Percentiles rank a stretch among this genome's conserved stretches.
phyloP scores from a whole-genome alignment of 2,888 invertebrate species.

The Hypsopygia costalis region DNA sequence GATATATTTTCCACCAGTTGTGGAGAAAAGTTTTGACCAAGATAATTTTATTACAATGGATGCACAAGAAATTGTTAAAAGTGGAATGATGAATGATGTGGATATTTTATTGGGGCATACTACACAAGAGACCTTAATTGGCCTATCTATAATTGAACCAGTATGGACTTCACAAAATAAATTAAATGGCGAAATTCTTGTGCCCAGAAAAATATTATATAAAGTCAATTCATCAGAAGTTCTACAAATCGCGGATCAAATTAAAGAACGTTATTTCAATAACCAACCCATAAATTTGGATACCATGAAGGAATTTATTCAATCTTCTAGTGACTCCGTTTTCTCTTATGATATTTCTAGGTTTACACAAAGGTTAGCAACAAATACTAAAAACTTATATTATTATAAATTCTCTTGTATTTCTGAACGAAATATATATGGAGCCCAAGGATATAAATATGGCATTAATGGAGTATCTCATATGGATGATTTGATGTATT shows the following conservation, averaged over 20 bases:
- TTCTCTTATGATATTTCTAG: slow-evolving; percentile 31
- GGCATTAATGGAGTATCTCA: slow-evolving; percentile 43
- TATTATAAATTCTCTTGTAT: slow-evolving; percentile 41
- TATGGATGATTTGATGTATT: slow-evolving; percentile 49
- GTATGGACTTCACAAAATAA: slow-evolving; percentile 22
- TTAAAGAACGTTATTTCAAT: no score
- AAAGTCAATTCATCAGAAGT: slow-evolving; percentile 24
- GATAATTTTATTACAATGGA: slow-evolving; percentile 38
- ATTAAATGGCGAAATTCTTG: slow-evolving; percentile 35
- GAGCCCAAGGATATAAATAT: slow-evolving; percentile 29
- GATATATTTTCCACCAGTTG: slow-evolving; percentile 42
- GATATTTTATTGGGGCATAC: slow-evolving; percentile 87
- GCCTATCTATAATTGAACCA: slow-evolving; percentile 16
- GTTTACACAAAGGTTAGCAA: slow-evolving; percentile 23
- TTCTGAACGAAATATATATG: slow-evolving; percentile 42
- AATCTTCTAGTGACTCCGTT: slow-evolving; percentile 24
- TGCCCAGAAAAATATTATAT: slow-evolving; percentile 37
- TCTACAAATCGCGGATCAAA: slow-evolving; percentile 26
- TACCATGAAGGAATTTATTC: slow-evolving; percentile 30
- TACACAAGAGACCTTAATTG: slow-evolving; percentile 79
- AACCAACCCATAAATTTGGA: slow-evolving; percentile 23
- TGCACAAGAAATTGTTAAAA: slow-evolving; percentile 32
- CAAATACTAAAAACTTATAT: slow-evolving; percentile 25
- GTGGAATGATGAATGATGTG: slow-evolving; percentile 67
- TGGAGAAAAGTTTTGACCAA: slow-evolving; percentile 46